These are phyloP conservation scores for Formica selysi DNA, from an alignment of 1,140 invertebrate genomes.

Conservation along the genomic window DNA sequence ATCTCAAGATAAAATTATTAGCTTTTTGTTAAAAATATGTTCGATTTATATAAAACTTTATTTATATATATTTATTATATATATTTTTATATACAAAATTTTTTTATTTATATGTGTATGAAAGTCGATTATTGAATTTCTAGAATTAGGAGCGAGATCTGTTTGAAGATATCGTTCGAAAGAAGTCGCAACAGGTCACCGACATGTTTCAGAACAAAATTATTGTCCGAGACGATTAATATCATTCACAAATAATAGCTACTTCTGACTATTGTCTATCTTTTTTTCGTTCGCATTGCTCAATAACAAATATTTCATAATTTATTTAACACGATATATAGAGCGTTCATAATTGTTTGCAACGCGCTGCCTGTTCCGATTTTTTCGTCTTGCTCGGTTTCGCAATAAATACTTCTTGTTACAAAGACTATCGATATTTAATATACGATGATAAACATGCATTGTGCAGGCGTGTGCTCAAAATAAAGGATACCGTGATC, in stretches of 20 bases:
- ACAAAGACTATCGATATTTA: slow-evolving; percentile 18
- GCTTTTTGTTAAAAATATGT: slow-evolving; percentile 39
- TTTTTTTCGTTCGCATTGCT: slow-evolving; percentile 46
- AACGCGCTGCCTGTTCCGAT: slow-evolving; percentile 4
- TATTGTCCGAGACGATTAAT: slow-evolving; percentile 45
- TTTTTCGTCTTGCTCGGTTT: slow-evolving; percentile 14
- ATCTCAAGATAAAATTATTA: slow-evolving; percentile 44
- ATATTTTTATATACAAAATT: slow-evolving; percentile 37
- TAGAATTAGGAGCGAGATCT: slow-evolving; percentile 1
- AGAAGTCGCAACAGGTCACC: slow-evolving; percentile 29
- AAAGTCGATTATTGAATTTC: slow-evolving; percentile 32
- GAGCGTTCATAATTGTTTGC: slow-evolving; percentile 33
- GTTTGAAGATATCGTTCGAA: not conserved
- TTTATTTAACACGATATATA: slow-evolving; percentile 37
- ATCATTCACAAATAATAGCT: not conserved
- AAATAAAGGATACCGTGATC: slow-evolving; percentile 37
- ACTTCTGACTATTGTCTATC: slow-evolving; percentile 9
- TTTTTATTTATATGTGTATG: slow-evolving; percentile 13
- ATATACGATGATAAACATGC: slow-evolving; percentile 8
- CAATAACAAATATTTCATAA: slow-evolving; percentile 46
- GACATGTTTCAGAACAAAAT: slow-evolving; percentile 24
- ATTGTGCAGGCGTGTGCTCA: slow-evolving; percentile 13
- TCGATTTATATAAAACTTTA: slow-evolving; percentile 34
- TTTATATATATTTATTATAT: slow-evolving; percentile 12
- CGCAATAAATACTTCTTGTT: slow-evolving; percentile 9